phyloP scores from a whole-genome alignment of 2,113 vertebrate genomes.

The Collichthys lucidus region DNA sequence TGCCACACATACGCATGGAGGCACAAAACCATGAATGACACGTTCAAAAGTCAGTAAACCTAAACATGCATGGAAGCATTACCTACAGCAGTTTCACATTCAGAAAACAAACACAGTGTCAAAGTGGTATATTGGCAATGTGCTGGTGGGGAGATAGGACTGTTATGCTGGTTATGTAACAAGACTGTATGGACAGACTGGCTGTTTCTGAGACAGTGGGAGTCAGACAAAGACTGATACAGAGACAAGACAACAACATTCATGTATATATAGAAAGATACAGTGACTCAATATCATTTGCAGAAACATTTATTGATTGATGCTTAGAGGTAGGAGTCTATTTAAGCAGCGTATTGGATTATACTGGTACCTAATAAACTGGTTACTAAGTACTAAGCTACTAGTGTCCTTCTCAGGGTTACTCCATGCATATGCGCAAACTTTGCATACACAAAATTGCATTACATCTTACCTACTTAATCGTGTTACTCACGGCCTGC shows the following conservation, averaged over 20 bases:
- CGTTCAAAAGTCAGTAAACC: constrained; percentile 10
- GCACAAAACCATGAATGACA: constrained; percentile 22
- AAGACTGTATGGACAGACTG: not conserved
- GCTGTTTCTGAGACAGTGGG: constrained; percentile 16
- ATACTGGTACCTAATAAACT: constrained; percentile 2
- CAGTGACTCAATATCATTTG: not conserved
- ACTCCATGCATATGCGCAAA: constrained; percentile 40
- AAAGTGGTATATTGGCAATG: not conserved
- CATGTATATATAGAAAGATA: not conserved
- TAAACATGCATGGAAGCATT: not conserved
- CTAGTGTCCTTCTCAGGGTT: constrained; percentile 57
- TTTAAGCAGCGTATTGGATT: constrained; percentile 12
- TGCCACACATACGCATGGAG: not conserved
- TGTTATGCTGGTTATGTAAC: constrained; percentile 19
- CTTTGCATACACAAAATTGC: constrained; percentile 12
- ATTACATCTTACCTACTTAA: constrained; percentile 52
- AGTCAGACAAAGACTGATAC: constrained; percentile 16
- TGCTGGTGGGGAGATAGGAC: constrained; percentile 28
- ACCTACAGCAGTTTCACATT: not conserved
- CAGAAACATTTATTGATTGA: not conserved
- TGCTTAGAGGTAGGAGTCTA: not conserved
- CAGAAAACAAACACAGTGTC: constrained; percentile 3
- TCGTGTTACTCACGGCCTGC: constrained; percentile 48
- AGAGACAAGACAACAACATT: not conserved
- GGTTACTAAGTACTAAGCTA: constrained; percentile 42